Evolutionary conservation across 2,797 vertebrate species (phyloP).

Genomic region (Fratercula arctica): DNA sequence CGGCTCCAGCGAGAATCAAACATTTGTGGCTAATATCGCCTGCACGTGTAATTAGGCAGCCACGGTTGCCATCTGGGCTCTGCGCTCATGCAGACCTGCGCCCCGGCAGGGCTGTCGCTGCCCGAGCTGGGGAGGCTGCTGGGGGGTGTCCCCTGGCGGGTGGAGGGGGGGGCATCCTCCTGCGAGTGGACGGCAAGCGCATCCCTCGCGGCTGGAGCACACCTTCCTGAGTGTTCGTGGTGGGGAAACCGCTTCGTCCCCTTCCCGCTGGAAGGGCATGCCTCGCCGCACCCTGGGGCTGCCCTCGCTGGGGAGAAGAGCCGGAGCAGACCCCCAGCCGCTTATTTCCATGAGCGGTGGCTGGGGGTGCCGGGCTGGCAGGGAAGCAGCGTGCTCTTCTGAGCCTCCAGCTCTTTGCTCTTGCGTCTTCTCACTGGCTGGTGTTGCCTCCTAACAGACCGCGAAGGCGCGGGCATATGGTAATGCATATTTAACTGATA

Average conservation of each 20-base stretch:
- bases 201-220: fast-evolving
- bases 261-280: neutral
- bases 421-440: constrained; percentile 11
- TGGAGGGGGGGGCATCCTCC: neutral
- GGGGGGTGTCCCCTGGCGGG: neutral
- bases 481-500: constrained; percentile 75
- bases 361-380: constrained; percentile 37
- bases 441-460: constrained; percentile 40
- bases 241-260: neutral
- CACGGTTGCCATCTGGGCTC: constrained; percentile 61
- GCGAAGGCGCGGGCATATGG: constrained; percentile 73
- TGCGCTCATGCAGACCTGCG: neutral
- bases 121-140: neutral
- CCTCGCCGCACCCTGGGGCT: neutral
- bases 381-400: neutral
- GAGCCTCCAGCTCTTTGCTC: constrained; percentile 47
- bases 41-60: constrained; percentile 22
- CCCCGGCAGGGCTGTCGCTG: neutral
- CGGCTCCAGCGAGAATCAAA: constrained; percentile 7
- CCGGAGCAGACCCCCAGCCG: neutral
- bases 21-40: constrained; percentile 45
- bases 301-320: neutral
- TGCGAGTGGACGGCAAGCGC: fast-evolving
- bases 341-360: neutral
- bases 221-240: fast-evolving